Percentiles rank a stretch among this genome's conserved stretches.
phyloP scores from a whole-genome alignment of 2,888 invertebrate genomes.

The Hecatera dysodea region DNA sequence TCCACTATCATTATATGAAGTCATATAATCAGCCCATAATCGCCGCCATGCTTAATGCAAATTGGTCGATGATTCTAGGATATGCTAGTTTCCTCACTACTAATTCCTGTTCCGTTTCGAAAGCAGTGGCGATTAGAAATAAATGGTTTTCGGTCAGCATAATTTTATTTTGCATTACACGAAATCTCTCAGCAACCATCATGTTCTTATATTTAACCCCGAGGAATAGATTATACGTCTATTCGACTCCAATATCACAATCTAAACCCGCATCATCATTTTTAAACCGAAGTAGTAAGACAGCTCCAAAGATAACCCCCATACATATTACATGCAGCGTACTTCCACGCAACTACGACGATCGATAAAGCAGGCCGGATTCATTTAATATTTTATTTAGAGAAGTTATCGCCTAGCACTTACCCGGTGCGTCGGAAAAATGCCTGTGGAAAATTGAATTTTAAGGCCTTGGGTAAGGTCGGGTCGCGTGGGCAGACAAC shows the following conservation, averaged over 20 bases:
- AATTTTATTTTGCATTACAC: too few species aligned
- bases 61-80: too few species aligned
- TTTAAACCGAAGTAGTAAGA: slow-evolving; percentile 1
- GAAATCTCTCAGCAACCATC: too few species aligned
- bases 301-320: slow-evolving; percentile 34
- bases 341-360: slow-evolving; percentile 52
- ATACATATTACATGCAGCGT: slow-evolving; percentile 53
- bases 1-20: too few species aligned
- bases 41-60: too few species aligned
- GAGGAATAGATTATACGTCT: too few species aligned
- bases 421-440: slow-evolving; percentile 50
- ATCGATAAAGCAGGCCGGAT: slow-evolving; percentile 64
- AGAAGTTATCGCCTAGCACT: slow-evolving; percentile 60
- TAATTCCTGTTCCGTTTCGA: too few species aligned
- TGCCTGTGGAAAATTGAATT: slow-evolving; percentile 64
- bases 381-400: slow-evolving; percentile 69
- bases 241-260: too few species aligned
- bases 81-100: too few species aligned
- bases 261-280: background rate
- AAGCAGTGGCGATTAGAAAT: slow-evolving; percentile 19
- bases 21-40: too few species aligned
- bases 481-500: slow-evolving; percentile 22
- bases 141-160: slow-evolving; percentile 13
- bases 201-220: too few species aligned
- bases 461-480: slow-evolving; percentile 42